phyloP scores from a whole-genome alignment of 2,113 vertebrate genomes.

The Verasper variegatus region DNA sequence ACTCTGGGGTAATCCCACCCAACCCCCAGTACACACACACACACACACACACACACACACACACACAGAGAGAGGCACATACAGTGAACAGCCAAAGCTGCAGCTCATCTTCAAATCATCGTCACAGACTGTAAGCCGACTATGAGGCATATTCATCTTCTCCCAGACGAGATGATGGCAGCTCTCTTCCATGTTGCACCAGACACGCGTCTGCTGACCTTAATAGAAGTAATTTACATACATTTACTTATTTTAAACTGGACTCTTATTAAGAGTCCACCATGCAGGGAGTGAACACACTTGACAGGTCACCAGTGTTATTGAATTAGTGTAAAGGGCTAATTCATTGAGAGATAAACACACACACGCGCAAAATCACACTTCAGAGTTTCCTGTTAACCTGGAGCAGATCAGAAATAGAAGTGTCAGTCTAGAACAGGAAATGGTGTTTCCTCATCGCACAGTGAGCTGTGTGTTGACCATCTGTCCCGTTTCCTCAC shows the following conservation, averaged over 20 bases:
- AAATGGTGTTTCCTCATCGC: not conserved
- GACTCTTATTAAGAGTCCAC: too few species aligned
- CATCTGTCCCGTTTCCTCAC: not conserved
- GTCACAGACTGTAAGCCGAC: constrained; percentile 27
- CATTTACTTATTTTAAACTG: too few species aligned
- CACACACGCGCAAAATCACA: not conserved
- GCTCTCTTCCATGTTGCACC: not conserved
- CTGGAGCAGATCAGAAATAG: too few species aligned
- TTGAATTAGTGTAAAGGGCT: too few species aligned
- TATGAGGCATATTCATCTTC: constrained; percentile 17
- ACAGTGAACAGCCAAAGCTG: constrained; percentile 40
- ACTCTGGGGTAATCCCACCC: constrained; percentile 57
- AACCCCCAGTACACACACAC: constrained; percentile 25
- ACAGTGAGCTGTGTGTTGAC: not conserved
- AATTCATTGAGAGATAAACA: too few species aligned
- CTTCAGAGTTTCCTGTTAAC: too few species aligned
- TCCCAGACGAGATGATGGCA: constrained; percentile 1
- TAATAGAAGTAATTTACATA: not conserved
- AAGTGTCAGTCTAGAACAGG: not conserved
- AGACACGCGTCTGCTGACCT: not conserved
- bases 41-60: constrained; percentile 31
- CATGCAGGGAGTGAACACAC: too few species aligned
- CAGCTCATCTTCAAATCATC: constrained; percentile 58
- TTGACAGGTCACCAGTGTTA: too few species aligned
- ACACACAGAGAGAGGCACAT: constrained; percentile 34